Evolutionary conservation across 2,113 vertebrate species (phyloP).

Genomic region (Passer montanus): DNA sequence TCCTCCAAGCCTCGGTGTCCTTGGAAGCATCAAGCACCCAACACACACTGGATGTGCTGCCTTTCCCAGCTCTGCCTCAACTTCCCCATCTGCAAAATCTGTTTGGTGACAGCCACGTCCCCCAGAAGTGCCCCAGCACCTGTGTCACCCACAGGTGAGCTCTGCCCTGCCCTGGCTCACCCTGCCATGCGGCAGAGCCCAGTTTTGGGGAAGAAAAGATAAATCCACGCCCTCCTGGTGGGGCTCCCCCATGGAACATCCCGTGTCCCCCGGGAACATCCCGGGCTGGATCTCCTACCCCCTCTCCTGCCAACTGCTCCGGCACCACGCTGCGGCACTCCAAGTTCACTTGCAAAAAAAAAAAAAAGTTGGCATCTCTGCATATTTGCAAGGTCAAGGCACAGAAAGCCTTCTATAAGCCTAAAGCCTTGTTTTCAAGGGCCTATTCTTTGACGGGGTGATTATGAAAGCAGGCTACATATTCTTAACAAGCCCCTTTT

Average conservation of each 20-base stretch:
- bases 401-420: conserved; percentile 39
- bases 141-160: fast-evolving
- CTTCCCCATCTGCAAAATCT: fast-evolving
- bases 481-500: conserved; percentile 68
- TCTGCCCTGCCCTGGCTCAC: fast-evolving
- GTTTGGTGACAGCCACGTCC: fast-evolving
- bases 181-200: not conserved
- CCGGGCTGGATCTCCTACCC: not conserved
- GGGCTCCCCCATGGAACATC: not conserved
- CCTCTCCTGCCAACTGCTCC: not conserved
- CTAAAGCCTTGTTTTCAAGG: conserved; percentile 63
- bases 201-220: not conserved
- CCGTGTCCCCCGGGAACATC: not conserved
- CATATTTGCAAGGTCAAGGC: conserved; percentile 63
- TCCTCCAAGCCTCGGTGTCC: fast-evolving
- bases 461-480: conserved; percentile 55
- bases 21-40: not conserved
- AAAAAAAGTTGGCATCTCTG: conserved; percentile 36
- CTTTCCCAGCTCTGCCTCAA: not conserved
- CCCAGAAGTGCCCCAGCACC: not conserved
- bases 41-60: fast-evolving
- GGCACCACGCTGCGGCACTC: conserved; percentile 45
- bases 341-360: conserved; percentile 22
- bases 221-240: not conserved
- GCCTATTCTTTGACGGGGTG: conserved; percentile 48